These are phyloP conservation scores for Pogonomyrmex californicus DNA, from an alignment of 1,140 invertebrate species.

Conservation along the genomic window DNA sequence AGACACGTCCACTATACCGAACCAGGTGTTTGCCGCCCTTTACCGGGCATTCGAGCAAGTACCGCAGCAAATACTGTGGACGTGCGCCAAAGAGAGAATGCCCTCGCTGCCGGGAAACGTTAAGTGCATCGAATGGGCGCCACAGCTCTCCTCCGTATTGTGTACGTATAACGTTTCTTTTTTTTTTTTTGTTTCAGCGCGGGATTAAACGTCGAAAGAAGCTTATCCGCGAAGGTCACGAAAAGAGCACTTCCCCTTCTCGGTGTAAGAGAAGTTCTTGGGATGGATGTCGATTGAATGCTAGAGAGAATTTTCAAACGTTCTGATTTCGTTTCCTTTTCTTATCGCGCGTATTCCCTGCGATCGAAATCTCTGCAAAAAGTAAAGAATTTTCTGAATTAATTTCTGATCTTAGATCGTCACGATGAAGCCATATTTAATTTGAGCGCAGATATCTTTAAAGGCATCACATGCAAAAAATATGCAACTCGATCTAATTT, in stretches of 20 bases:
- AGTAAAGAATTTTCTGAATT: not conserved
- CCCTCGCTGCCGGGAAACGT: slow-evolving; percentile 87
- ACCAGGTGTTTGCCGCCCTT: slow-evolving; percentile 64
- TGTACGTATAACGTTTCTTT: slow-evolving; percentile 82
- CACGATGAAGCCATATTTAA: not conserved
- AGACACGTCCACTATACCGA: slow-evolving; percentile 62
- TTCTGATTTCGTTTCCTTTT: slow-evolving; percentile 26
- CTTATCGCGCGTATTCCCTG: not conserved
- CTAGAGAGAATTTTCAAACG: slow-evolving; percentile 1
- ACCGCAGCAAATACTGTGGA: slow-evolving; percentile 75
- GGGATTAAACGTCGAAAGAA: slow-evolving; percentile 42
- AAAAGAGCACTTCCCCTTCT: not conserved
- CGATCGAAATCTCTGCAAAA: not conserved
- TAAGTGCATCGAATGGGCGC: slow-evolving; percentile 88
- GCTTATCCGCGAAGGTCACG: slow-evolving; percentile 50
- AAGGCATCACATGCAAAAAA: not conserved
- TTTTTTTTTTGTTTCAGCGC: slow-evolving; percentile 15
- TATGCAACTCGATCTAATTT: not conserved
- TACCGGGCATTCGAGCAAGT: slow-evolving; percentile 70
- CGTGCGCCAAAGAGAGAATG: slow-evolving; percentile 73
- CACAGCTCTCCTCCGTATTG: slow-evolving; percentile 88
- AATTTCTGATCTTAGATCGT: not conserved
- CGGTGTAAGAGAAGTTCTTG: not conserved
- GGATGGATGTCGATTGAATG: slow-evolving; percentile 41
- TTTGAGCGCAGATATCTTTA: not conserved